These are phyloP conservation scores for Dendrophyllia cribrosa DNA, from an alignment of 64 coral and sea anemone genomes.

Conservation along the genomic window DNA sequence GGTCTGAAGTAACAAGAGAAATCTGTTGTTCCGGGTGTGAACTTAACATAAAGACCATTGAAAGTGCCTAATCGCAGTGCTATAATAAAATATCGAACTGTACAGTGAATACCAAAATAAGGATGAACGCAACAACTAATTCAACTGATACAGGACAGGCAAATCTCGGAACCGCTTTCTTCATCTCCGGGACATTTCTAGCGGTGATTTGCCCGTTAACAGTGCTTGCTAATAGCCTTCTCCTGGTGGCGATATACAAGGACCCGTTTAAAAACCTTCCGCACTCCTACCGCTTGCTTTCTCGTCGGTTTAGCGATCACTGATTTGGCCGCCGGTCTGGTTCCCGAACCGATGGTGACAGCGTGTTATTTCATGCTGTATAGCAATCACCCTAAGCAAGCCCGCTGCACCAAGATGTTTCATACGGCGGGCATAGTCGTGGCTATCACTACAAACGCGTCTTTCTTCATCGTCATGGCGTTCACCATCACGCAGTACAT, in stretches of 20 bases:
- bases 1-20: too few relatives aligned
- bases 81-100: background rate
- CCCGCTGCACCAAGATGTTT: background rate
- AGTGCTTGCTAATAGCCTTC: constrained; percentile 48
- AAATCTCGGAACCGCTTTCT: background rate
- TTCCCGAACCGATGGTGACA: constrained; percentile 53
- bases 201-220: constrained; percentile 62
- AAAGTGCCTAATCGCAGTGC: too few relatives aligned
- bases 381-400: background rate
- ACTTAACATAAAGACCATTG: too few relatives aligned
- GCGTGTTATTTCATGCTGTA: constrained; percentile 67
- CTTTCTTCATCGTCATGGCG: constrained; percentile 72
- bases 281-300: constrained; percentile 70
- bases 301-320: constrained; percentile 65
- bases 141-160: background rate
- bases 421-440: constrained; percentile 9
- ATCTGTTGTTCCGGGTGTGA: too few relatives aligned
- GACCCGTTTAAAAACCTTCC: constrained; percentile 77
- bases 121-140: background rate
- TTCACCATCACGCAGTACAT: constrained; percentile 82
- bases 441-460: constrained; percentile 55
- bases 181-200: constrained; percentile 38
- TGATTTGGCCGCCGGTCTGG: constrained; percentile 65
- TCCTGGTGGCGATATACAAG: constrained; percentile 72
- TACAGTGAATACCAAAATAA: background rate